A percentile compares a stretch with the other conserved stretches of the same genome.
These are phyloP conservation scores for Nemurella pictetii DNA, from an alignment of 2,888 invertebrate genomes.

Conservation along the genomic window DNA sequence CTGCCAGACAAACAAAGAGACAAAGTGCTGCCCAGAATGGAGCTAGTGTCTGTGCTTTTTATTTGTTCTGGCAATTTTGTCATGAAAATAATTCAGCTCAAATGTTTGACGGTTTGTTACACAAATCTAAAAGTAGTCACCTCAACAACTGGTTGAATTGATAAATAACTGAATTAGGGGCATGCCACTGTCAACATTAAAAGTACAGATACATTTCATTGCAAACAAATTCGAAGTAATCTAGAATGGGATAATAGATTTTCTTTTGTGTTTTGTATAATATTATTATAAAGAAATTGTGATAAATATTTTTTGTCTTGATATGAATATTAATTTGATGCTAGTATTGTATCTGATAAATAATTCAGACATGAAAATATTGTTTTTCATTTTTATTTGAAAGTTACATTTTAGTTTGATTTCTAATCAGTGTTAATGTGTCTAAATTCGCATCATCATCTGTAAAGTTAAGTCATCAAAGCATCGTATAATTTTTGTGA, in stretches of 20 bases:
- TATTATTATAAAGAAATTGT: constrained; percentile 17
- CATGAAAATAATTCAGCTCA: not conserved
- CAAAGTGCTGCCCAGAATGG: not conserved
- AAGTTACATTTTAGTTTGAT: not conserved
- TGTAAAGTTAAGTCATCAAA: constrained; percentile 32
- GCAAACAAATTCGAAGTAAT: not conserved
- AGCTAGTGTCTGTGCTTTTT: not conserved
- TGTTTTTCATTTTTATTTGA: constrained; percentile 16
- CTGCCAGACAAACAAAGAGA: not conserved
- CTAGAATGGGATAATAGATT: not conserved
- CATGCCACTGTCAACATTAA: too few relatives aligned
- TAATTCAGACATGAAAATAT: constrained; percentile 13
- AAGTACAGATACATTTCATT: not conserved
- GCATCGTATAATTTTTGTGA: constrained; percentile 38
- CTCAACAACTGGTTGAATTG: too few relatives aligned
- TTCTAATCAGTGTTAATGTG: constrained; percentile 10
- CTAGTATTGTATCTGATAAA: constrained; percentile 1
- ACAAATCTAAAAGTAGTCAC: too few relatives aligned
- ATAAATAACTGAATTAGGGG: too few relatives aligned
- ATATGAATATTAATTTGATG: not conserved
- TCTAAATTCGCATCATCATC: constrained; percentile 25
- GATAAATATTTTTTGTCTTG: constrained; percentile 8
- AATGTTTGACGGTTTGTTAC: too few relatives aligned
- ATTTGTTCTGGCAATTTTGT: not conserved
- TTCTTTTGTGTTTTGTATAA: constrained; percentile 6